Base-by-base conservation (phyloP, 2,113 vertebrate genomes). In the Motacilla alba region DNA sequence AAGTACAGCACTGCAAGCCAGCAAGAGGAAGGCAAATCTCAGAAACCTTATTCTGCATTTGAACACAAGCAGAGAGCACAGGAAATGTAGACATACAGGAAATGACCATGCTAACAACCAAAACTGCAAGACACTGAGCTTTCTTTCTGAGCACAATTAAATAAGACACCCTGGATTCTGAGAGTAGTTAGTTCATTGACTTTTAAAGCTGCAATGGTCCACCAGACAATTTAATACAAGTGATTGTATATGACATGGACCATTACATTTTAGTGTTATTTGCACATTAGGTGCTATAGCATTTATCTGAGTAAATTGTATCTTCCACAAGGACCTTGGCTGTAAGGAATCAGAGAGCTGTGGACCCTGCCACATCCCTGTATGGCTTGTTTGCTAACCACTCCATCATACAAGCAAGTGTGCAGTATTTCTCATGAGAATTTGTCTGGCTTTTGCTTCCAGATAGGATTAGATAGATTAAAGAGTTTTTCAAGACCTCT, bases 201-300 rank as follows among this genome's bases (percentile, higher is more conserved):
- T 89, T 93, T 66, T 60, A 92, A 93, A 89, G 33, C 44, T 78
- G 46, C 41, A 82, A 68, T 70, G 9, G 28, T 58, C 52, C 49
- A 43, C 63, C 49, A 89, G 33, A 79, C 20, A 66, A 62, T 79
- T 81, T 89, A 84, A 64, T 82, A 60, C 0, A 4, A 82, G 15
- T 56, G 49, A 81, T 10, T 78, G 27, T 49, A n/a, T 84, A 84
- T 64, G n/a, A 41, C 35, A 84, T 1, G 26, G 77, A 49, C 60
- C 69, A 87, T 68, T 92, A 75, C 28, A 37, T 87, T 92, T 89
- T 74, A 90, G 30, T 88, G 53, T 70, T 96, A 63, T 84, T 89
- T 73, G 60, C 41, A 75, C 74, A 82, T 28, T 30, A 64, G 79
- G 8, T 55, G 30, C 47, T 83, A 6, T 49, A 89, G 46, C n/a